Conservation (phyloP, 2,888 invertebrate genomes). For the Celastrina argiolus region DNA sequence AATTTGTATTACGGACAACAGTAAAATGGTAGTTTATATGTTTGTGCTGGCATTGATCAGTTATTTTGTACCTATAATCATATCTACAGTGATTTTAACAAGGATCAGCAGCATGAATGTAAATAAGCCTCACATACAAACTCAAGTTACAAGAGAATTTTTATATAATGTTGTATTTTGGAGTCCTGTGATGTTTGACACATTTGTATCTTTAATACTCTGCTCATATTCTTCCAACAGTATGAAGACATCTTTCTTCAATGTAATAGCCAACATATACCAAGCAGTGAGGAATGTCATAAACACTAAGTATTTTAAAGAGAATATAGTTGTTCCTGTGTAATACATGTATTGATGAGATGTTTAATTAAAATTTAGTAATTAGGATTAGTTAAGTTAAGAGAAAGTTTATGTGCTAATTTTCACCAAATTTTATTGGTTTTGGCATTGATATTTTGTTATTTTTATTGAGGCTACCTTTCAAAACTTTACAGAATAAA, state of each 20-base stretch:
- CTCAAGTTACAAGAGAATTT: constrained; percentile 58
- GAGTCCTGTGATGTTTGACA: constrained; percentile 69
- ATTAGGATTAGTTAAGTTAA: too few species aligned
- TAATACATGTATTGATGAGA: constrained; percentile 29
- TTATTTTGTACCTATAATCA: constrained; percentile 67
- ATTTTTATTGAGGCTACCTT: too few species aligned
- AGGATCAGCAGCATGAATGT: constrained; percentile 60
- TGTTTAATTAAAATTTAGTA: too few species aligned
- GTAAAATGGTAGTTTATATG: constrained; percentile 56
- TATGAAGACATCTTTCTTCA: constrained; percentile 56
- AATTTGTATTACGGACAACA: constrained; percentile 62
- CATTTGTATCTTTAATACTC: constrained; percentile 57
- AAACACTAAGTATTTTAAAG: constrained; percentile 63
- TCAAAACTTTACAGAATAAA: too few species aligned
- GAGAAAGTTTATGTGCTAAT: too few species aligned
- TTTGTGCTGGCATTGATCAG: constrained; percentile 54
- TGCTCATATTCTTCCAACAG: constrained; percentile 61
- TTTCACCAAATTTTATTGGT: too few species aligned
- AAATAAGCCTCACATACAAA: constrained; percentile 51
- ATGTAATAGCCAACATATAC: constrained; percentile 66
- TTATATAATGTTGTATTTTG: constrained; percentile 66
- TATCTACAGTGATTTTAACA: constrained; percentile 61
- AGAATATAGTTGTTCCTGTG: constrained; percentile 54
- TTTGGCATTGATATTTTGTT: too few species aligned
- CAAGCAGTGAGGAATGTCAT: constrained; percentile 65